phyloP scores from a whole-genome alignment of 1,140 invertebrate genomes.

The Paramacrobiotus metropolitanus region DNA sequence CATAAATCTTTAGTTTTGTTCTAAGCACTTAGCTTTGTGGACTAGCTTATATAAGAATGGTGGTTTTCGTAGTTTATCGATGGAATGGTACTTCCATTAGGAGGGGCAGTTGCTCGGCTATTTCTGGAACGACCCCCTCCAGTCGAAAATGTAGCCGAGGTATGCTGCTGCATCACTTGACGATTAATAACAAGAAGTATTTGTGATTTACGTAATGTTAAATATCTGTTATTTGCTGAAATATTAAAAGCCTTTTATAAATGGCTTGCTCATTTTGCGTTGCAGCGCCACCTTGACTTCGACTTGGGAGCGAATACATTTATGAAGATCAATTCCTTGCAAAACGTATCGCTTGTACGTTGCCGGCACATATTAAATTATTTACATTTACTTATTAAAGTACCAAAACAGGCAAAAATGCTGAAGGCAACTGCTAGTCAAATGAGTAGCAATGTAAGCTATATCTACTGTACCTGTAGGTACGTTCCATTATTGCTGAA shows the following conservation, averaged over 20 bases:
- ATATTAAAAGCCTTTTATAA: background rate
- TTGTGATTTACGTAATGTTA: background rate
- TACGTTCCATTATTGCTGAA: background rate
- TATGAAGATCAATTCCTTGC: background rate
- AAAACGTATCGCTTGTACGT: background rate
- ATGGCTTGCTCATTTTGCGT: background rate
- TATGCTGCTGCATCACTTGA: background rate
- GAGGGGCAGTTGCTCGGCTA: background rate
- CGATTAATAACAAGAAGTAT: background rate
- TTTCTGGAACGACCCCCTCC: background rate
- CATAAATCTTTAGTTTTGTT: background rate
- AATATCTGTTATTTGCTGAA: background rate
- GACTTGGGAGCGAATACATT: constrained; percentile 1
- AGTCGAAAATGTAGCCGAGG: background rate
- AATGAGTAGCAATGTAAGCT: too few species aligned
- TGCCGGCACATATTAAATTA: too few species aligned
- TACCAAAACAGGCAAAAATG: background rate
- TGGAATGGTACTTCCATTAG: background rate
- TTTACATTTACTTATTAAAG: background rate
- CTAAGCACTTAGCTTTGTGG: background rate
- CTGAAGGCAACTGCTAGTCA: too few species aligned
- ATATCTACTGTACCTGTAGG: too few species aligned
- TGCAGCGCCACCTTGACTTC: background rate
- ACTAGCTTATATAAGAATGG: background rate
- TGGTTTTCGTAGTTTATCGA: background rate